A percentile compares a stretch with the other conserved stretches of the same genome.
Evolutionary conservation across 2,888 invertebrate genomes (phyloP).

Genomic region (Ferdinandea cuprea): DNA sequence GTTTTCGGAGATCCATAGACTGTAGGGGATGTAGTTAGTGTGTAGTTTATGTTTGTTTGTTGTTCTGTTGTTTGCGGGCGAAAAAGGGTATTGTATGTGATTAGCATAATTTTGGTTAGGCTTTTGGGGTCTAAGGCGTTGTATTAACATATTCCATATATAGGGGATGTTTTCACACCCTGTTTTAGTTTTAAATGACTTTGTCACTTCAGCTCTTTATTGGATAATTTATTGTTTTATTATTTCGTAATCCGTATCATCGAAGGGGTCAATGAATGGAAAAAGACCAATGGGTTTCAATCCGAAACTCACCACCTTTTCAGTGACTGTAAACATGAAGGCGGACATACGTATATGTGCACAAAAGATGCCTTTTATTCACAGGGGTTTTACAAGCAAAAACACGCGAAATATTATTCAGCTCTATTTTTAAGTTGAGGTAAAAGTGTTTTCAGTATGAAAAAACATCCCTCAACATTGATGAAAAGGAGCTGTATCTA

Average conservation of each 20-base stretch:
- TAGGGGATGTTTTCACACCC: slow-evolving; percentile 47
- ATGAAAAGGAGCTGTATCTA: too few relatives aligned
- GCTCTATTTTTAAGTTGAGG: too few relatives aligned
- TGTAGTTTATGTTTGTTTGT: slow-evolving; percentile 36
- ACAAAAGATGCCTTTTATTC: too few relatives aligned
- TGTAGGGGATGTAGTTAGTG: slow-evolving; percentile 4
- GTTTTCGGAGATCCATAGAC: slow-evolving; percentile 1
- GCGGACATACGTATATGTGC: too few relatives aligned
- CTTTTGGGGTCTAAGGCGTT: not conserved
- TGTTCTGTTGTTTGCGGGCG: slow-evolving; percentile 39
- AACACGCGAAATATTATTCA: too few relatives aligned
- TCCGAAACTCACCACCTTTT: not conserved
- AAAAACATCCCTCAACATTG: too few relatives aligned
- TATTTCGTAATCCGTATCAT: not conserved
- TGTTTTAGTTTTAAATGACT: slow-evolving; percentile 36
- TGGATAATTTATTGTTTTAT: slow-evolving; percentile 49
- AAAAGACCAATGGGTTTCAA: too few relatives aligned
- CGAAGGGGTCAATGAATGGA: slow-evolving; percentile 1
- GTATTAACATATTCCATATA: slow-evolving; percentile 4
- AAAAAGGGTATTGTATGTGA: slow-evolving; percentile 42
- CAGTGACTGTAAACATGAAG: not conserved
- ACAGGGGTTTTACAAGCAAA: too few relatives aligned
- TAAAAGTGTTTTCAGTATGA: too few relatives aligned
- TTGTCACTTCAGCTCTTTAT: slow-evolving; percentile 44
- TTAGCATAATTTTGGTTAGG: slow-evolving; percentile 42